Evolutionary conservation across 2,113 vertebrate genomes (phyloP), one percentile per base, ranked within the genome.

Genomic region (Chauna torquata): DNA sequence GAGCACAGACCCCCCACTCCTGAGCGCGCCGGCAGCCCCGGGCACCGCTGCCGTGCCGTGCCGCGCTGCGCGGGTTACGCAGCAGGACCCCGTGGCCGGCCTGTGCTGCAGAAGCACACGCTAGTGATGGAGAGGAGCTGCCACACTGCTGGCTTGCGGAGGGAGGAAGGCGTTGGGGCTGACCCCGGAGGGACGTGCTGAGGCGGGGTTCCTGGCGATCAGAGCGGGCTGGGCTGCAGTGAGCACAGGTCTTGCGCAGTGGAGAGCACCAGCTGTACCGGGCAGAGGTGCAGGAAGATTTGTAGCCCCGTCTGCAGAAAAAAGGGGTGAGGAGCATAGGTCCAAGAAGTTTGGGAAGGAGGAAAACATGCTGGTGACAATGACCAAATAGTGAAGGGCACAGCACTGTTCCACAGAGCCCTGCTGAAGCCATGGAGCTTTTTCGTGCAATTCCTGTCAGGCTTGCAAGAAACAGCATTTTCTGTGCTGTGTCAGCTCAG

Each of bases 1-100:
- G 77, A 16, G 52, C 4, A 55, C 71, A 5, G 25, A 55, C 50
- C 50, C 19, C n/a, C 32, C n/a, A n/a, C 65, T 19, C 64, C 49
- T 7, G 78, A 55, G 68, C n/a, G 8, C 0, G 0, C 6, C 7
- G 3, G 0, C 8, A 24, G 3, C 34, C 66, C 38, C 12, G 1
- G 45, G 5, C 14, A 17, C 23, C 9, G 13, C 15, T 17, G 49
- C 65, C n/a, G 44, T 24, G 55, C 42, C 32, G 34, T 20, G 32
- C 47, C 10, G 47, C 20, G 47, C 47, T 18, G 47, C 18, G 47
- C 47, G 17, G 44, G 45, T 47, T 18, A 19, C 20, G 47, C 19
- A 20, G 47, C 18, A 20, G 47, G 47, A 49, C 47, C 47, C 47
- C 19, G 19, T 18, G 17, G 14, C 47, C 47, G 17, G 47, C 7